phyloP scores from a whole-genome alignment of 1,140 invertebrate genomes.

The Brachionus paranguensis region DNA sequence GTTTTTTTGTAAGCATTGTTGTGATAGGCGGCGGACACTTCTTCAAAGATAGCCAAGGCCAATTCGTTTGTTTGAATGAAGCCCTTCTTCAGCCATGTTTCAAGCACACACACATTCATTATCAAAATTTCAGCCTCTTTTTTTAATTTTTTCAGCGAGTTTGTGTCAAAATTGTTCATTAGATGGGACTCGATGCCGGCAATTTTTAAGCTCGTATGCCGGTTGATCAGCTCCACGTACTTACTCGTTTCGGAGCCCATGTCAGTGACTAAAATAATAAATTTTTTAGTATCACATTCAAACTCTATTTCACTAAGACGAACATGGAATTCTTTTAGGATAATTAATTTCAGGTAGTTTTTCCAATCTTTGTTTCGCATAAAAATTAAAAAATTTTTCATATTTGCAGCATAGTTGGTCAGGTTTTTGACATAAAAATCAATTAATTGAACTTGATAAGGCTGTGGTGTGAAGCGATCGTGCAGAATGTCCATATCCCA shows the following conservation, averaged over 20 bases:
- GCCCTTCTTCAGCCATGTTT: neutral
- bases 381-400: conserved; percentile 35
- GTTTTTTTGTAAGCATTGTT: neutral
- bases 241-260: conserved; percentile 23
- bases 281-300: neutral
- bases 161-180: neutral
- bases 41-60: conserved; percentile 2
- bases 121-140: conserved; percentile 23
- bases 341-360: neutral
- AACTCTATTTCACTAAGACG: neutral
- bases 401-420: neutral
- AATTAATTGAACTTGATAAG: conserved; percentile 29
- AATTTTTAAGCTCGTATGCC: neutral
- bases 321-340: conserved; percentile 14
- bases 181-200: conserved; percentile 28
- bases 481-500: conserved; percentile 23
- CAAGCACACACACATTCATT: neutral
- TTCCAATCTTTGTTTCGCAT: conserved; percentile 18
- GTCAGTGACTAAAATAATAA: neutral
- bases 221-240: conserved; percentile 10
- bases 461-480: conserved; percentile 32
- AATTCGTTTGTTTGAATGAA: neutral
- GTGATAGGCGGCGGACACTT: neutral
- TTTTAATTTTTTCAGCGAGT: neutral
- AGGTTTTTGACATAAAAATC: conserved; percentile 30